These are phyloP conservation scores for Plutomurus gul DNA, from an alignment of 1,140 invertebrate species.

Conservation along the genomic window DNA sequence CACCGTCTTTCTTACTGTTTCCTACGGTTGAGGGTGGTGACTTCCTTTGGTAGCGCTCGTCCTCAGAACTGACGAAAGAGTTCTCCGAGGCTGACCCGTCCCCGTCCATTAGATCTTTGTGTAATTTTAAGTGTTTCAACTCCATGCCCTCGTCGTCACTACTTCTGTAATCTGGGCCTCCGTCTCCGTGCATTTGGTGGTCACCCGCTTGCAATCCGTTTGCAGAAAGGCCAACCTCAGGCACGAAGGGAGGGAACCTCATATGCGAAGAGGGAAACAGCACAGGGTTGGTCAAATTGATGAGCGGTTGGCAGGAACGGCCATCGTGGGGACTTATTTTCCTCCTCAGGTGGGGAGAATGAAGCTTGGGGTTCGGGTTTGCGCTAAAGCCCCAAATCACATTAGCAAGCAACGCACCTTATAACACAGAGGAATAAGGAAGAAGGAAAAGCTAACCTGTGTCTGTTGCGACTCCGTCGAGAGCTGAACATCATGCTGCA, in stretches of 20 bases:
- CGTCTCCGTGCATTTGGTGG: not conserved
- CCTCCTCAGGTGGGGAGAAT: conserved; percentile 87
- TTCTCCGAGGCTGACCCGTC: not conserved
- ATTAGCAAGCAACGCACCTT: no score
- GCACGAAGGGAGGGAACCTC: conserved; percentile 22
- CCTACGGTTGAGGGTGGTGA: not conserved
- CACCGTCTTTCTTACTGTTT: conserved; percentile 44
- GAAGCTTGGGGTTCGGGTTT: conserved; percentile 97
- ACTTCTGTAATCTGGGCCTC: not conserved
- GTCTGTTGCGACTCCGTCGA: conserved; percentile 89
- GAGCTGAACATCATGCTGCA: conserved; percentile 99
- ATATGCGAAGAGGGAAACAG: not conserved
- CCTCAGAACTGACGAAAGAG: not conserved
- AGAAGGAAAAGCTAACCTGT: no score
- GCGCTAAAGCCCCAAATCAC: no score
- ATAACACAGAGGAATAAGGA: no score
- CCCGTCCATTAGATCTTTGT: not conserved
- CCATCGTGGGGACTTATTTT: conserved; percentile 93
- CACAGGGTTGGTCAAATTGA: conserved; percentile 34
- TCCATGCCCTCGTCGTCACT: not conserved
- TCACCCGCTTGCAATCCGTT: not conserved
- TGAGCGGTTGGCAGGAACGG: conserved; percentile 62
- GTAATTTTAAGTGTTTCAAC: conserved; percentile 1
- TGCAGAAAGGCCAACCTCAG: not conserved
- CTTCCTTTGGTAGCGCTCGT: not conserved